Evolutionary conservation across 2,888 invertebrate species (phyloP).

Genomic region (Drosophila rubida): DNA sequence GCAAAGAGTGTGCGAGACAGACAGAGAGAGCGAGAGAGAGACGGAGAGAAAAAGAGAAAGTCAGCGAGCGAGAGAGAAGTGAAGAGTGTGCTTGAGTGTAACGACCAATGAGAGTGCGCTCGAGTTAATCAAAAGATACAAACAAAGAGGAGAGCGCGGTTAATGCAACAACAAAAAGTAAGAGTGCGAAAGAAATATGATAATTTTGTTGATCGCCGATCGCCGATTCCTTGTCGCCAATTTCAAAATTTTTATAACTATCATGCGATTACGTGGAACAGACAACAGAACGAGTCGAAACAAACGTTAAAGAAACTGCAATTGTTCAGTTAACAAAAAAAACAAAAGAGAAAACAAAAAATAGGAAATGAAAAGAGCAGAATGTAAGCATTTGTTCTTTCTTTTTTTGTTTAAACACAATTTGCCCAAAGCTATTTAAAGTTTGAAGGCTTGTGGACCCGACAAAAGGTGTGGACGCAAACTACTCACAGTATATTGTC

Average conservation of each 20-base stretch:
- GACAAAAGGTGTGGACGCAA: conserved; percentile 28
- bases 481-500: conserved; percentile 85
- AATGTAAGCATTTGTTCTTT: conserved; percentile 26
- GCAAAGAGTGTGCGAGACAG: conserved; percentile 14
- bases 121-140: conserved; percentile 18
- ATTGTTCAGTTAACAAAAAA: conserved; percentile 9
- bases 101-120: conserved; percentile 21
- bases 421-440: conserved; percentile 38
- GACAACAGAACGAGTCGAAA: conserved; percentile 8
- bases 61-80: conserved; percentile 11
- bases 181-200: conserved; percentile 16
- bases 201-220: conserved; percentile 4
- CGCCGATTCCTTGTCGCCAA: conserved; percentile 2
- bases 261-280: conserved; percentile 29
- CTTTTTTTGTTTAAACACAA: conserved; percentile 10
- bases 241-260: conserved; percentile 16
- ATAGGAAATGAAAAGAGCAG: conserved; percentile 13
- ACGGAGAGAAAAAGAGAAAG: conserved; percentile 9
- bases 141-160: conserved; percentile 4
- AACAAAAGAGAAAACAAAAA: no score
- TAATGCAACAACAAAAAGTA: background rate
- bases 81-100: conserved; percentile 8
- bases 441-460: conserved; percentile 30
- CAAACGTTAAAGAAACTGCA: conserved; percentile 12
- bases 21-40: conserved; percentile 9